Evolutionary conservation across 2,113 vertebrate genomes (phyloP).

Genomic region (Eulacestoma nigropectus): DNA sequence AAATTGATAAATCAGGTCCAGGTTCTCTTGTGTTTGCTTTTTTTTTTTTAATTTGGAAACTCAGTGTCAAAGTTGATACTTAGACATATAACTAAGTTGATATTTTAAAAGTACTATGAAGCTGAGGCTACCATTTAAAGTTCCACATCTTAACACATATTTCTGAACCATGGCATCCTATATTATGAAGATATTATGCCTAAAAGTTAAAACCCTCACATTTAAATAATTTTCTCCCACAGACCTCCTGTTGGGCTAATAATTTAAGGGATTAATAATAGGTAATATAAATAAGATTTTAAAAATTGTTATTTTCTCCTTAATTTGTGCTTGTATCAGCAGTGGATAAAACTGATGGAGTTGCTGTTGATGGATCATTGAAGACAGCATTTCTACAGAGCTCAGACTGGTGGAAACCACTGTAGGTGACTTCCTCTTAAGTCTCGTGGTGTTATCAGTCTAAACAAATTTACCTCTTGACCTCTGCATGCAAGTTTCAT

Average conservation of each 20-base stretch:
- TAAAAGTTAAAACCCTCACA: neutral
- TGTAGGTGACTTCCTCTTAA: neutral
- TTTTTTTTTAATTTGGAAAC: neutral
- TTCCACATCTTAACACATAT: neutral
- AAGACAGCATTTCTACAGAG: neutral
- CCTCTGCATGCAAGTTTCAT: neutral
- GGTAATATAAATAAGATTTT: neutral
- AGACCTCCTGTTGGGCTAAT: neutral
- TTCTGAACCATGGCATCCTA: neutral
- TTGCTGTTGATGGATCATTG: neutral
- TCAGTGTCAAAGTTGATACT: neutral
- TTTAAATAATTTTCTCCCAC: neutral
- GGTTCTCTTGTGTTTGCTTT: neutral
- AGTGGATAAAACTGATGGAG: neutral
- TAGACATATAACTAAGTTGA: neutral
- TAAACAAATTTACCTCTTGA: neutral
- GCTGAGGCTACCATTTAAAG: neutral
- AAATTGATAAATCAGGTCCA: neutral
- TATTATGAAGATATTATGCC: neutral
- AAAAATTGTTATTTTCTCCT: neutral
- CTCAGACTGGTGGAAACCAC: neutral
- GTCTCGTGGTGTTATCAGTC: neutral
- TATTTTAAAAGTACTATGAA: neutral
- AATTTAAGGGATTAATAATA: neutral
- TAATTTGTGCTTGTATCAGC: neutral